phyloP scores from a whole-genome alignment of 2,797 vertebrate genomes.

The Pagetopsis macropterus region DNA sequence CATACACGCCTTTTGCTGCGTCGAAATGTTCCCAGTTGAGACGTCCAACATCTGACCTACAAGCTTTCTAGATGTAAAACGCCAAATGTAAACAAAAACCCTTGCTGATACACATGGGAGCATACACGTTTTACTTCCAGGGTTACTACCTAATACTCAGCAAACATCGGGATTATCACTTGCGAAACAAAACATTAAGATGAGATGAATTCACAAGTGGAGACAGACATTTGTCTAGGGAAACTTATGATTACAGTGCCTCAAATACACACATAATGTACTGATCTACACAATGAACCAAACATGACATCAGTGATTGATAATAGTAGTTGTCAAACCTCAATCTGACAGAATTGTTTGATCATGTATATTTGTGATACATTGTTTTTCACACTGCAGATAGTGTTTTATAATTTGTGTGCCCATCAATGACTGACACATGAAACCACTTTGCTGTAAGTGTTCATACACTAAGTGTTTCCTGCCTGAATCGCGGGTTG shows the following conservation, averaged over 20 bases:
- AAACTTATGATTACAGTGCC: background rate
- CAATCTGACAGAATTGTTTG: background rate
- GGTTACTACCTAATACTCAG: background rate
- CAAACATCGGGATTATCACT: constrained; percentile 30
- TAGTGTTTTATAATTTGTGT: constrained; percentile 32
- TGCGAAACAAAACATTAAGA: constrained; percentile 14
- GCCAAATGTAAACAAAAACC: background rate
- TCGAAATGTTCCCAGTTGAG: background rate
- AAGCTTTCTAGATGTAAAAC: background rate
- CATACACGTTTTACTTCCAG: no score
- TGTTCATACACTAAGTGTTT: constrained; percentile 63
- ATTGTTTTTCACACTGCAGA: constrained; percentile 31
- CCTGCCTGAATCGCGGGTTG: constrained; percentile 60
- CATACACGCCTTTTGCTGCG: accelerated
- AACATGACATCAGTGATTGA: background rate
- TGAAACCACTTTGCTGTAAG: constrained; percentile 44
- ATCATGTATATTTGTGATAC: background rate
- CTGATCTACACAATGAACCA: background rate
- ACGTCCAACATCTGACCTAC: background rate
- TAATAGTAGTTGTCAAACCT: background rate
- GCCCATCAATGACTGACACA: constrained; percentile 28
- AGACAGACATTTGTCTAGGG: background rate
- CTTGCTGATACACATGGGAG: no score
- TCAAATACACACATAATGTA: background rate
- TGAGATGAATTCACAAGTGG: background rate